A percentile compares a stretch with the other conserved stretches of the same genome.
Evolutionary conservation across 2,113 vertebrate genomes (phyloP).

Genomic region (Microcebus tavaratra): DNA sequence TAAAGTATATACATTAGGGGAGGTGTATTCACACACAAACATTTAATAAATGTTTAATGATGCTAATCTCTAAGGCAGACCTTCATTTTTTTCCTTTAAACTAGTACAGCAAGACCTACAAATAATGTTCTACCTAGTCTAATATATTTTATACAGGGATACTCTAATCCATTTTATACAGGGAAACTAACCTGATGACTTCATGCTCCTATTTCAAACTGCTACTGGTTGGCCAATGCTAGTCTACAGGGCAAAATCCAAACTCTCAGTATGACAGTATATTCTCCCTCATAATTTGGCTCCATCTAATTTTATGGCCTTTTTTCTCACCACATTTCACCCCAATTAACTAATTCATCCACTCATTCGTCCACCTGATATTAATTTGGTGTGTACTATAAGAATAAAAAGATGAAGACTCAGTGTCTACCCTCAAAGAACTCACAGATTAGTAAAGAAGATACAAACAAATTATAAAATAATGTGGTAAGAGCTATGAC

Average conservation of each 20-base stretch:
- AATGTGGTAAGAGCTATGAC: background rate
- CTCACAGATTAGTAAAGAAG: background rate
- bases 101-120: background rate
- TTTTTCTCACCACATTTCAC: background rate
- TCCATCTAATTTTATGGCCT: background rate
- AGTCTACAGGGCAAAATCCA: background rate
- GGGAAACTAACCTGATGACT: background rate
- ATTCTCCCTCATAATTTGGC: background rate
- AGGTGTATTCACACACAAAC: background rate
- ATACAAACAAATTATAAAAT: constrained; percentile 28
- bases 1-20: background rate
- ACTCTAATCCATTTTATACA: background rate
- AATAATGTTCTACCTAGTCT: background rate
- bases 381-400: background rate
- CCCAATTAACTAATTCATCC: background rate
- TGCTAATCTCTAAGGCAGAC: background rate
- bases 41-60: background rate
- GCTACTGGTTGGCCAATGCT: background rate
- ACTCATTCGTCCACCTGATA: background rate
- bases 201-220: background rate
- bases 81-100: constrained; percentile 2
- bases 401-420: constrained; percentile 24
- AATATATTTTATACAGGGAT: background rate
- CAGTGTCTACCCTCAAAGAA: background rate
- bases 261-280: background rate